A percentile compares a stretch with the other conserved stretches of the same genome.
phyloP scores from a whole-genome alignment of 2,888 invertebrate species.

The Metellina segmentata region DNA sequence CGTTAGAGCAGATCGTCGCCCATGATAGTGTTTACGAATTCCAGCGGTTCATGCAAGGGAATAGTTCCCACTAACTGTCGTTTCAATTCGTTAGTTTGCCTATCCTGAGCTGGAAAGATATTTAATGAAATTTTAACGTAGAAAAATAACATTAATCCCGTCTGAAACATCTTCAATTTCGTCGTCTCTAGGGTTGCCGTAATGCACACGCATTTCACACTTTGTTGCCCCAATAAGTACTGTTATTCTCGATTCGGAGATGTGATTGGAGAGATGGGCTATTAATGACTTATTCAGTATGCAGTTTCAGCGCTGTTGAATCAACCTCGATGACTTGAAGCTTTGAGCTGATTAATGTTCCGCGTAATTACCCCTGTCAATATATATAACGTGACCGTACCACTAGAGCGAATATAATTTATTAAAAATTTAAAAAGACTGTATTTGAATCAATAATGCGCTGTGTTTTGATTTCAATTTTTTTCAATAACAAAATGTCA shows the following conservation, averaged over 20 bases:
- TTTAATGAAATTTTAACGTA: background rate
- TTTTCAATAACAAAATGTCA: too few relatives aligned
- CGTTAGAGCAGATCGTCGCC: background rate
- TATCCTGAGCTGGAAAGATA: background rate
- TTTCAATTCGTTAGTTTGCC: background rate
- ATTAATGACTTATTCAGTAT: background rate
- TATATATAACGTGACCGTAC: too few relatives aligned
- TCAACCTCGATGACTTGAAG: too few relatives aligned
- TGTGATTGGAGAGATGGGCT: background rate
- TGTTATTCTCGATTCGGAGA: background rate
- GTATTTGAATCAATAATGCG: too few relatives aligned
- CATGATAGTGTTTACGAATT: background rate
- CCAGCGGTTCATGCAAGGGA: background rate
- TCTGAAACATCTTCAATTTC: background rate
- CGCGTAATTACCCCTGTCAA: too few relatives aligned
- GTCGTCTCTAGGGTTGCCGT: background rate
- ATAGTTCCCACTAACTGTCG: background rate
- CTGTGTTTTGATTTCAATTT: too few relatives aligned
- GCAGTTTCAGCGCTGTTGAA: too few relatives aligned
- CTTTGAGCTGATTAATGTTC: too few relatives aligned
- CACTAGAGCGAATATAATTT: too few relatives aligned
- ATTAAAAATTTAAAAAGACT: too few relatives aligned
- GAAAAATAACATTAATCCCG: background rate
- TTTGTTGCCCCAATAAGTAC: too few relatives aligned
- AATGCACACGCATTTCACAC: background rate